A percentile compares a stretch with the other conserved stretches of the same genome.
Conservation (phyloP, 2,888 invertebrate species). For the Watsonalla cultraria region DNA sequence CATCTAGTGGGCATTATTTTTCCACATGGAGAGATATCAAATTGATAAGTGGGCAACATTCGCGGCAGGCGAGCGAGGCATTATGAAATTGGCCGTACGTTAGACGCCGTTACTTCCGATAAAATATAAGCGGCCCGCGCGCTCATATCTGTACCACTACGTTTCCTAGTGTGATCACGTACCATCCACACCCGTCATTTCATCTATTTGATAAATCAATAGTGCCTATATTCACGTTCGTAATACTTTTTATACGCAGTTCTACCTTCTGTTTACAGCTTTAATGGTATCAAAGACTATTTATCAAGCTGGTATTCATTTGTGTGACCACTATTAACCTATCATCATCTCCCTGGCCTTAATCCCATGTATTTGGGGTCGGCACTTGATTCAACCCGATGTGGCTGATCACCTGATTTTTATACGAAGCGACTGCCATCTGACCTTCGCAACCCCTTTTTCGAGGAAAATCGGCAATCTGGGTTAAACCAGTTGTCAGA, state of each 20-base stretch:
- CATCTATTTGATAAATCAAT: conserved; percentile 54
- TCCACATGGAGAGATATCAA: conserved; percentile 75
- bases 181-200: conserved; percentile 49
- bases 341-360: too few relatives aligned
- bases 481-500: too few relatives aligned
- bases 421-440: too few relatives aligned
- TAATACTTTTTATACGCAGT: too few relatives aligned
- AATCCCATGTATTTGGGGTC: too few relatives aligned
- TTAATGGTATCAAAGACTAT: not conserved
- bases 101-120: conserved; percentile 76
- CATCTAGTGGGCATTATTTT: conserved; percentile 65
- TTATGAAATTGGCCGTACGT: conserved; percentile 79
- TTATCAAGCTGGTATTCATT: not conserved
- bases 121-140: conserved; percentile 72
- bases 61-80: conserved; percentile 66
- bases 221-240: conserved; percentile 23
- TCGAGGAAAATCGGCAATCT: too few relatives aligned
- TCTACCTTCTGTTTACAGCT: not conserved
- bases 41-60: conserved; percentile 77
- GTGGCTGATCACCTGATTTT: too few relatives aligned
- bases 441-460: too few relatives aligned
- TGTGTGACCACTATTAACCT: too few relatives aligned
- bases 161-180: conserved; percentile 57
- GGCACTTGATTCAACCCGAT: too few relatives aligned
- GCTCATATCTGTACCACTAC: conserved; percentile 69